Base-by-base conservation (phyloP, 2,888 invertebrate genomes). In the Drosophila atroscutellata region DNA sequence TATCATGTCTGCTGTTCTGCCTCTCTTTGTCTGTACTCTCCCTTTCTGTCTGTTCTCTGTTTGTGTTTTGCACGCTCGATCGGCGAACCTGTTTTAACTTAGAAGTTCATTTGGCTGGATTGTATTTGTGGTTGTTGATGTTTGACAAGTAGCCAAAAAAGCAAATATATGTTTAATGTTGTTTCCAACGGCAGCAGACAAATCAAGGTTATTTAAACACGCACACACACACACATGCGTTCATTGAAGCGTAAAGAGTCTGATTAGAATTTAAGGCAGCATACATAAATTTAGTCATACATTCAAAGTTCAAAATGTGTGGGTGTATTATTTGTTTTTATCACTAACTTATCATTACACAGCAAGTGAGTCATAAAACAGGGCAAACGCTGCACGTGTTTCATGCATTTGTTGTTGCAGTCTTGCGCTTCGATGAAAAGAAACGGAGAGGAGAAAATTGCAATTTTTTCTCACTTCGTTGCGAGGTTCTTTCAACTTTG, bases 121-220 rank as follows among this genome's bases (percentile, higher is more conserved):
- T 49, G 28, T 30, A 15, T 45, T 59, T 71, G 34, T 34, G 32
- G 11, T 39, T 28, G 55, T 68, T 66, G 56, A 64, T 34, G 50
- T 55, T 63, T 63, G 36, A 58, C 42, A 30, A 54, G 60, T 60
- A 50, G 52, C 56, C 45, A 54, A 49, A 34, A 55, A 26, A 24
- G n/a, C 50, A 11, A 58, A 75, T 64, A 61, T 55, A 42, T 37
- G 26, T 49, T 50, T 50, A 11, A 30, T 60, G 24, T 34, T 24
- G 26, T 42, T 62, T 52, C 51, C 49, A 30, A 58, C 39, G 57
- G 47, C 60, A 80, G 66, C 80, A 71, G 71, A 71, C 77, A 71
- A 75, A 80, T 75, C 77, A 77, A 77, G 77, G 80, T 77, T 75
- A 80, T 78, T 58, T 37, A 37, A 65, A 49, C 8, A 64, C 9